Evolutionary conservation across 2,797 vertebrate species (phyloP), one percentile per base, ranked within the genome.

Genomic region (Gephyroberyx darwinii): DNA sequence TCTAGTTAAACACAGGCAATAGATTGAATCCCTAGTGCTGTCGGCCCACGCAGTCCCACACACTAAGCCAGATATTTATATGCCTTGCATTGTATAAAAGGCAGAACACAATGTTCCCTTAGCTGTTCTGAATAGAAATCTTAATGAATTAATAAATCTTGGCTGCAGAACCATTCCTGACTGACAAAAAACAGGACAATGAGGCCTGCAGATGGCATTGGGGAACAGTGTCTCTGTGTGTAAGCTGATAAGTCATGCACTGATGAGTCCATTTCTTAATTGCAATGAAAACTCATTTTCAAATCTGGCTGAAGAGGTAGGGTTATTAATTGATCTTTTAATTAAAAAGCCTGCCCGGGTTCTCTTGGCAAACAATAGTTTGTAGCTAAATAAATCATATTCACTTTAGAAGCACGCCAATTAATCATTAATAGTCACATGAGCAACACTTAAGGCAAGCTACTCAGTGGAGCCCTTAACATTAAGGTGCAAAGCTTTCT

Each of bases 101-200:
- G 90, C 88, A 80, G 85, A 90, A 90, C 90, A 92, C 89, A 91
- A 90, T 93, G 92, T 93, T 92, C 88, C 84, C 82, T 69, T 88
- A 74, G 85, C 90, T 84, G 81, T 90, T 90, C 84, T 92, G 90
- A 93, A 92, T 92, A 86, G 87, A 92, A 93, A 92, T 92, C 86
- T 89, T 93, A 94, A 94, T 93, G 92, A 94, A 94, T 94, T 91
- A 94, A 94, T 94, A 91, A 93, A 93, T 93, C 89, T 91, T 92
- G 92, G 90, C 92, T 90, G 83, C 77, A 79, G 79, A 92, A 86
- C 79, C 88, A 78, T 86, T 86, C 88, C 89, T 91, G 88, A 90
- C 76, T 82, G 83, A 92, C 90, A 85, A 85, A 89, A 72, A 85
- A 71, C 77, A 84, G 88, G 90, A 92, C 93, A 93, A 91, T 91